These are phyloP conservation scores for Setophaga kirtlandii DNA, from an alignment of 2,113 vertebrate genomes.

Conservation along the genomic window DNA sequence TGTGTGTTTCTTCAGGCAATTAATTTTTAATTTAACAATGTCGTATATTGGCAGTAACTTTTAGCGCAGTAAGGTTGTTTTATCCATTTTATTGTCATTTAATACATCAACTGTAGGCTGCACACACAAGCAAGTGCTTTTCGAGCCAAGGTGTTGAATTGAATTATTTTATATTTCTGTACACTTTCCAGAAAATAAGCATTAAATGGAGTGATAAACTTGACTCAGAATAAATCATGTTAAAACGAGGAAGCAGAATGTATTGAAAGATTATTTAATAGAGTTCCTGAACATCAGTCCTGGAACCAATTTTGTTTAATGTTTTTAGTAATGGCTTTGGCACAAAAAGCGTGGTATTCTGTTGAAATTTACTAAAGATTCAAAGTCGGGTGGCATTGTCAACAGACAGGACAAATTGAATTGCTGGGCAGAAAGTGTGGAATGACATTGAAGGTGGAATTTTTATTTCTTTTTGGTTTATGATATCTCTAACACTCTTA, in stretches of 20 bases:
- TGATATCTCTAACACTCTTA: accelerated
- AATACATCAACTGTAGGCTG: conserved; percentile 2
- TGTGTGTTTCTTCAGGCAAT: conserved; percentile 40
- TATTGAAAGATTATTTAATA: conserved; percentile 49
- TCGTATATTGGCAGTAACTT: conserved; percentile 34
- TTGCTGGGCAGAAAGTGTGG: background rate
- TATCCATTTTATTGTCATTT: conserved; percentile 11
- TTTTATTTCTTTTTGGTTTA: background rate
- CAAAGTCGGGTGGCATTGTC: background rate
- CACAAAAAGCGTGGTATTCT: background rate
- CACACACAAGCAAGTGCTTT: background rate
- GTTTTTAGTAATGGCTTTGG: conserved; percentile 39
- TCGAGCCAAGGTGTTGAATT: background rate
- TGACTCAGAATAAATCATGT: conserved; percentile 33
- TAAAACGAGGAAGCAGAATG: background rate
- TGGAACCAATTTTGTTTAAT: conserved; percentile 42
- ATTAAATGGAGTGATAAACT: conserved; percentile 38
- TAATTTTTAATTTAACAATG: conserved; percentile 62
- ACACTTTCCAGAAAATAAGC: conserved; percentile 37
- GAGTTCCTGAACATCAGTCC: conserved; percentile 35
- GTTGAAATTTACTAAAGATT: background rate
- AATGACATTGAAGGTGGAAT: background rate
- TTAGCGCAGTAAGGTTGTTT: background rate
- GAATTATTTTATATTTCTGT: conserved; percentile 39
- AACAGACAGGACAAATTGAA: background rate